phyloP scores from a whole-genome alignment of 2,113 vertebrate genomes.

The Irena cyanogastra region DNA sequence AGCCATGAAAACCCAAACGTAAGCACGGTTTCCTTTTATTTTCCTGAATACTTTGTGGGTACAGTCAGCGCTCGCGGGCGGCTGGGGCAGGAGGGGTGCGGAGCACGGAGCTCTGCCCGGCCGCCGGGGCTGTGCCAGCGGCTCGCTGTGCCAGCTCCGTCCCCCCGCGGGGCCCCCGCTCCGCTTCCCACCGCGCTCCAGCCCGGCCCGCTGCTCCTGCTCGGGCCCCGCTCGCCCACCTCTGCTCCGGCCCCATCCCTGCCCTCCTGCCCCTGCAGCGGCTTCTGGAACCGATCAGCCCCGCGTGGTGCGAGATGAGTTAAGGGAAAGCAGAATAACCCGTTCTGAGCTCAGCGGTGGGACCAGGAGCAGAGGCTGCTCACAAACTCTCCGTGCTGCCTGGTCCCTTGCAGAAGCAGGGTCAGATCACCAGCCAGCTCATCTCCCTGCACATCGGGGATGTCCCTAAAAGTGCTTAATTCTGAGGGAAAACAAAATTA shows the following conservation, averaged over 20 bases:
- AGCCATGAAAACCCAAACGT: background rate
- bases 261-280: background rate
- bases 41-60: conserved; percentile 19
- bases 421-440: background rate
- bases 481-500: background rate
- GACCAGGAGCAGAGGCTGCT: background rate
- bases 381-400: too few species aligned
- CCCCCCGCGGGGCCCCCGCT: background rate
- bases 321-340: background rate
- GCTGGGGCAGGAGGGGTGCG: background rate
- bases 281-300: fast-evolving
- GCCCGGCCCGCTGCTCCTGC: background rate
- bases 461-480: background rate
- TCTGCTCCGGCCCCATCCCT: background rate
- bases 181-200: fast-evolving
- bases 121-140: background rate
- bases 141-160: background rate
- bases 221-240: background rate
- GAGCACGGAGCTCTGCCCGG: background rate
- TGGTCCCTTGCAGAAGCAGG: background rate
- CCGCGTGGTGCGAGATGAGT: fast-evolving
- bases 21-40: conserved; percentile 36
- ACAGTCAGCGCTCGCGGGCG: background rate
- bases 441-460: background rate
- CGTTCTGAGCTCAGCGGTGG: background rate